Evolutionary conservation across 2,888 invertebrate species (phyloP).

Genomic region (Mimumesa dahlbomi): DNA sequence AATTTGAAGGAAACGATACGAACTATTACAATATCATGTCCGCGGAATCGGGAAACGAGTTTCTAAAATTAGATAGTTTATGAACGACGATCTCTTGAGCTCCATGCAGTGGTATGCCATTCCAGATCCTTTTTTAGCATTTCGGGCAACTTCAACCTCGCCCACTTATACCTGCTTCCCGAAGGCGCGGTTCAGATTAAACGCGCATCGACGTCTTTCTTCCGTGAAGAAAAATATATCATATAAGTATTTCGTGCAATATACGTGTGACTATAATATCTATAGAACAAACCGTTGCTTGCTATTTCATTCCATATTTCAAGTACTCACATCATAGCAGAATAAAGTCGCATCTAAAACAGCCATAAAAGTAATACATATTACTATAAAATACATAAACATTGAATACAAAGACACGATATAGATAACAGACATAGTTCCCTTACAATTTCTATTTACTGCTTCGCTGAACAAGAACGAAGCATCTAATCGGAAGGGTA

Average conservation of each 20-base stretch:
- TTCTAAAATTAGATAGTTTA: constrained; percentile 70
- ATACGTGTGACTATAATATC: not conserved
- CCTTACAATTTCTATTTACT: no score
- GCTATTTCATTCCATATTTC: no score
- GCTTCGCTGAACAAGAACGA: no score
- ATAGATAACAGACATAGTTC: no score
- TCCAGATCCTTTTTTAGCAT: constrained; percentile 45
- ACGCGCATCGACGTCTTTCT: constrained; percentile 23
- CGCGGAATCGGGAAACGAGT: constrained; percentile 62
- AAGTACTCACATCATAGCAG: no score
- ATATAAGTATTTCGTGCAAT: not conserved
- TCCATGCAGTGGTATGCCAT: constrained; percentile 31
- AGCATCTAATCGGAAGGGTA: no score
- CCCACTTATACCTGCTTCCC: constrained; percentile 36
- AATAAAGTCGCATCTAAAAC: no score
- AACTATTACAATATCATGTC: constrained; percentile 64
- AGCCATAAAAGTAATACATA: no score
- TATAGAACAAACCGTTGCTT: no score
- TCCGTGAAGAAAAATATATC: constrained; percentile 4
- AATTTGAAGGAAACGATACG: constrained; percentile 43
- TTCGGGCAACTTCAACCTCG: constrained; percentile 20
- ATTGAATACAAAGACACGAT: no score
- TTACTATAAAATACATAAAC: no score
- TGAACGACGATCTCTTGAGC: constrained; percentile 61
- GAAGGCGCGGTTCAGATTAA: constrained; percentile 34